A percentile compares a stretch with the other conserved stretches of the same genome.
Evolutionary conservation across 2,888 invertebrate species (phyloP).

Genomic region (Teleiodes luculella): DNA sequence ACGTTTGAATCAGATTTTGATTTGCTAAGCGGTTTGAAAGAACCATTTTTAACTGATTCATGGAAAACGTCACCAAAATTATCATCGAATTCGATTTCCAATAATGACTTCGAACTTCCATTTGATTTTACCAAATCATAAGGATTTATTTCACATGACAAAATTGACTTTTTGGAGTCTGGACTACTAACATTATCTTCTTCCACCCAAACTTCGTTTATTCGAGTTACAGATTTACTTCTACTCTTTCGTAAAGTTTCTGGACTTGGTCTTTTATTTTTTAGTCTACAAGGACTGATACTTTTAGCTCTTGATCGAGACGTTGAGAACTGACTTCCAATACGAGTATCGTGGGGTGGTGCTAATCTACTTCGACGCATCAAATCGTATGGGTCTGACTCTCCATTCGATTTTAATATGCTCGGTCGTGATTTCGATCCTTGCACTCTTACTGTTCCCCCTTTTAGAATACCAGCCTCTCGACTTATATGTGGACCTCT

Average conservation of each 20-base stretch:
- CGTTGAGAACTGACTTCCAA: conserved; percentile 73
- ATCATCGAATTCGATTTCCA: conserved; percentile 76
- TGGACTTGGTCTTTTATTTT: conserved; percentile 72
- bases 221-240: conserved; percentile 71
- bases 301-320: conserved; percentile 75
- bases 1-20: conserved; percentile 72
- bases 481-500: conserved; percentile 72
- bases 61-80: conserved; percentile 65
- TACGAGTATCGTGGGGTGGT: conserved; percentile 79
- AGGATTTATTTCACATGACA: conserved; percentile 91
- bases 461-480: conserved; percentile 70
- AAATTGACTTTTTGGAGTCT: conserved; percentile 82
- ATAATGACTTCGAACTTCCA: conserved; percentile 64
- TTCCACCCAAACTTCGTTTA: conserved; percentile 69
- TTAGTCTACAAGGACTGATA: conserved; percentile 77
- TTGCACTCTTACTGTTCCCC: conserved; percentile 82
- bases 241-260: conserved; percentile 61
- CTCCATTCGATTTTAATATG: conserved; percentile 80
- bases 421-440: conserved; percentile 80
- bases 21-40: conserved; percentile 48
- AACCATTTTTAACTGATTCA: conserved; percentile 53
- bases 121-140: conserved; percentile 86
- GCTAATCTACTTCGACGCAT: conserved; percentile 87
- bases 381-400: conserved; percentile 87
- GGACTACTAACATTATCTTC: conserved; percentile 46